Base-by-base conservation (phyloP, 2,888 invertebrate species). In the Machimus atricapillus region DNA sequence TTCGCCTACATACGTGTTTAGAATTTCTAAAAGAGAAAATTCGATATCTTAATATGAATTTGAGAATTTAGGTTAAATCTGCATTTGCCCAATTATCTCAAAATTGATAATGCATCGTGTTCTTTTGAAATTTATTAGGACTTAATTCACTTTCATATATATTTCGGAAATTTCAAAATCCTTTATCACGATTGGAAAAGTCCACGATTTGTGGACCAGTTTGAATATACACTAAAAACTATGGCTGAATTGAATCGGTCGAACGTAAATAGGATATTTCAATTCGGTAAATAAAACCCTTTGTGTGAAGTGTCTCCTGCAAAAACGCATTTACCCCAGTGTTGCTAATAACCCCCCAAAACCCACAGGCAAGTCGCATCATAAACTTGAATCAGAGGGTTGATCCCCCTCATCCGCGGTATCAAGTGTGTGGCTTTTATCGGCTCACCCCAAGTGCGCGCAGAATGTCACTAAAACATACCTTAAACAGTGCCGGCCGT, bases 401-500 rank as follows among this genome's bases (percentile, higher is more conserved):
- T 66, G 66, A 66, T 66, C 23, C 23, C 27, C 23, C 23, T 66
- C 66, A 19, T 66, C 66, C 19, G 23, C 12, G 66, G 66, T 27
- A 66, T 66, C 66, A 66, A 66, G 66, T 8, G 66, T 66, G 23
- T 66, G 66, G 66, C 66, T 66, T 66, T 66, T 66, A 66, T 66
- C 66, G 66, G 66, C 66, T 66, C 66, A 66, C 66, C 66, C 66
- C 66, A 23, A 66, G 66, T 23, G 66, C 27, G 66, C 66, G 27
- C 66, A 66, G 66, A 66, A 66, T 66, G 66, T 23, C 66, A 66
- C 66, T 66, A 66, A 66, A 66, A 66, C 66, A 66, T 66, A 66
- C 66, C 66, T 66, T 66, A 66, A 81, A 81, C 81, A 81, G 56
- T 23, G 46, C 27, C 31, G 81, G 23, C 34, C 81, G 73, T 85